A percentile compares a stretch with the other conserved stretches of the same genome.
phyloP scores from a whole-genome alignment of 2,888 invertebrate genomes.

The Dinocampus coccinellae region DNA sequence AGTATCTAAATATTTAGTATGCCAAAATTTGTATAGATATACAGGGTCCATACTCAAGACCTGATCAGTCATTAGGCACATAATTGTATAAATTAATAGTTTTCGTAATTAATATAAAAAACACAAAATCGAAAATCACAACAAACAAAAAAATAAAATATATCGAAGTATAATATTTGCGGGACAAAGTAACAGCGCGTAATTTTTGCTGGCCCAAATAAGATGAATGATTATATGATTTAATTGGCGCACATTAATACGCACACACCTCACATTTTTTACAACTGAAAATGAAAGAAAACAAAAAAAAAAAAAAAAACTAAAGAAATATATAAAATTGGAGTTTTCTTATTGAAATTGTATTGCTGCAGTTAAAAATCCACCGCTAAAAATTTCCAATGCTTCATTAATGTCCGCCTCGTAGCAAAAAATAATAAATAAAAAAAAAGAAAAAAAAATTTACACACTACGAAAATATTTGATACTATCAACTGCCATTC shows the following conservation, averaged over 20 bases:
- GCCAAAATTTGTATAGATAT: slow-evolving; percentile 43
- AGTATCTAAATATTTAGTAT: slow-evolving; percentile 23
- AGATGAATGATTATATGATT: neutral
- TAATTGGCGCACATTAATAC: neutral
- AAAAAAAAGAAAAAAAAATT: neutral
- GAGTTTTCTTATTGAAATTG: neutral
- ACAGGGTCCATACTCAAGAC: slow-evolving; percentile 46
- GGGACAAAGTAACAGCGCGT: neutral
- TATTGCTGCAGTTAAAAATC: neutral
- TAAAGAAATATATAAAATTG: neutral
- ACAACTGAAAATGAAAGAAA: neutral
- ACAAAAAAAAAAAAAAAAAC: neutral
- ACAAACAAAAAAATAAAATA: neutral
- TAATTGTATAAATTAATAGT: neutral
- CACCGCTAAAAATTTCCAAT: neutral
- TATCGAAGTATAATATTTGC: neutral
- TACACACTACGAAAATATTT: slow-evolving; percentile 2
- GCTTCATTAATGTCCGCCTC: neutral
- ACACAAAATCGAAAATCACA: slow-evolving; percentile 21
- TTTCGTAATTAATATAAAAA: slow-evolving; percentile 19
- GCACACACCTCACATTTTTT: slow-evolving; percentile 19
- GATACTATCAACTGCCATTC: slow-evolving; percentile 27
- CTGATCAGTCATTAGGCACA: slow-evolving; percentile 22
- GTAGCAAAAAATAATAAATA: neutral
- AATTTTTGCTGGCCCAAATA: neutral